These are phyloP conservation scores for Mnemiopsis leidyi DNA, from an alignment of 37 sponge, comb jelly and placozoan species.

Conservation along the genomic window DNA sequence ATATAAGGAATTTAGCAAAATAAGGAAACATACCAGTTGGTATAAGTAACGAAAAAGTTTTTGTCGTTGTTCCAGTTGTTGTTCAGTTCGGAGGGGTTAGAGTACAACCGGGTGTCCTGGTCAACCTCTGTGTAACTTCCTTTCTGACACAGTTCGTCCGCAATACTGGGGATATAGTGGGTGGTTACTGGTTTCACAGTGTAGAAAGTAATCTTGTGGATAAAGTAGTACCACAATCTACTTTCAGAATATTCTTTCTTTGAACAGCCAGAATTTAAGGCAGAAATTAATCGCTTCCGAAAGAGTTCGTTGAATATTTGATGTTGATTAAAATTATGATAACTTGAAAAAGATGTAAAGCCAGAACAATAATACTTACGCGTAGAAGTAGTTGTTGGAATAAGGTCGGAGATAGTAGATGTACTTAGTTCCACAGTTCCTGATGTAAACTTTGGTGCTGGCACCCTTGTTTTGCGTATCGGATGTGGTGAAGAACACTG, in stretches of 20 bases:
- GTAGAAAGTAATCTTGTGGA: too few species aligned
- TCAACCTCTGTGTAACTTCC: slow-evolving; percentile 55
- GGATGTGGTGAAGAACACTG: slow-evolving; percentile 19
- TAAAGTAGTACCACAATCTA: too few species aligned
- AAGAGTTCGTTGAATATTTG: too few species aligned
- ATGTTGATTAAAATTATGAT: too few species aligned
- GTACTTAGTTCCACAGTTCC: slow-evolving; percentile 57
- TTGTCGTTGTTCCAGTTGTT: background rate
- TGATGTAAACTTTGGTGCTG: slow-evolving; percentile 22
- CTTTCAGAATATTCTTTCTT: too few species aligned
- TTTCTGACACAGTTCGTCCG: background rate
- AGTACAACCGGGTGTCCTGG: slow-evolving; percentile 22
- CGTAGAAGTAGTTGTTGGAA: background rate
- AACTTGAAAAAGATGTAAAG: too few species aligned
- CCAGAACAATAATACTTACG: too few species aligned
- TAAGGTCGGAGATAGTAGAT: background rate
- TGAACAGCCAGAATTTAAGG: too few species aligned
- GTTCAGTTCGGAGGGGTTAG: background rate
- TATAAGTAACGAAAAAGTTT: slow-evolving; percentile 30
- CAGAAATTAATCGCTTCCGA: too few species aligned
- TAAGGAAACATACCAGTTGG: background rate
- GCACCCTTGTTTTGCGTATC: slow-evolving; percentile 5
- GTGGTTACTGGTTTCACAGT: background rate
- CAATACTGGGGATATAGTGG: background rate
- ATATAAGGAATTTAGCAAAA: too few species aligned